Evolutionary conservation across 2,888 invertebrate species (phyloP), one percentile per base, ranked within the genome.

Genomic region (Hoplodrina ambigua): DNA sequence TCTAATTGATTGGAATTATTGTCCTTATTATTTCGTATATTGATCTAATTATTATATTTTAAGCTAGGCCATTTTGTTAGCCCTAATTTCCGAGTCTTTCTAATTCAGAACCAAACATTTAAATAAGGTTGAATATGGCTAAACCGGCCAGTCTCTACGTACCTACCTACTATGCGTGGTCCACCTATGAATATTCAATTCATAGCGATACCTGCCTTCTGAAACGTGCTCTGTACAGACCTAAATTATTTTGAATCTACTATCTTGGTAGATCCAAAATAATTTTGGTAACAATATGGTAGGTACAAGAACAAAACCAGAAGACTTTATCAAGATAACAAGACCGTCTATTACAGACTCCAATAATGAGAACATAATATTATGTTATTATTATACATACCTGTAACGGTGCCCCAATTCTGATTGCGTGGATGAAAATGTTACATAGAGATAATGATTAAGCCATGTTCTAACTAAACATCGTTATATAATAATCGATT

Each of bases 261-360:
- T 3, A 11, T 25, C 25, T 2, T 25, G 1, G 25, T 25, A 25
- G 25, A 25, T 25, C 25, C 37, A 37, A 58, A 41, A 77, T 37
- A 25, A 25, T 25, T 25, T 25, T 2, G 7, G 56, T 54, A 72
- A 49, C 46, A 15, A 20, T 20, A 19, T 15, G 30, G 17, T 56
- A 19, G 11, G 10, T 46, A 50, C n/a, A 76, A 4, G 37, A 60
- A 41, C n/a, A n/a, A 56, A 53, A 60, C 41, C 20, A 61, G 61
- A 70, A 61, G n/a, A 13, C 44, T 70, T 33, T 73, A 57, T 61
- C 30, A 5, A 70, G 41, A 77, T 70, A 77, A 77, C 70, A 53
- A 73, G 71, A 49, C 33, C 69, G 33, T 33, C 30, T 52, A 5
- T 56, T 56, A 53, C 30, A 37, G 57, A 19, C 19, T 77, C 33